Base-by-base conservation (phyloP, 2,797 vertebrate genomes). In the Oreochromis mossambicus region DNA sequence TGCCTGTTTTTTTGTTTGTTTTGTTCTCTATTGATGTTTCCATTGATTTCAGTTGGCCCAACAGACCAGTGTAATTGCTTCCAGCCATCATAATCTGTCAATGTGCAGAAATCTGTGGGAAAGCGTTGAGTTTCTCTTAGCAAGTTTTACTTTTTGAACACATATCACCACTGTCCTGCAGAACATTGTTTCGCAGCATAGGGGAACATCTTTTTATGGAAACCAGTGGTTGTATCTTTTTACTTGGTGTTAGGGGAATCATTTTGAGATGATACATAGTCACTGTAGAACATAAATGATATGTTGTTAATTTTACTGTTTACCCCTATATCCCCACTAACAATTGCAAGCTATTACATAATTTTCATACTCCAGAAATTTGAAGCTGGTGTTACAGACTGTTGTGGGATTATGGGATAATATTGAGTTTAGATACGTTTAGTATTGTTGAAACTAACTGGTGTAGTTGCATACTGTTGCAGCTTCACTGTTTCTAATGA, bases 51-150 rank as follows among this genome's bases (percentile, higher is more conserved):
- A 21, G 48, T 91, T 90, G 89, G 86, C 87, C 79, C 80, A 83
- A 87, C 12, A 89, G 88, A 92, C 87, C 91, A 82, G 86, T 87
- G 77, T 86, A 79, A 84, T 66, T 89, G 63, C 77, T 82, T 21
- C 14, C 29, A 19, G 26, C 48, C 8, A 0, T 32, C 3, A 5
- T 36, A 8, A 9, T 46, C 55, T 58, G 12, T 70, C 29, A 6
- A 3, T 9, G 21, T 36, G 12, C 24, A 19, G 43, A 68, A 43
- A 43, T 68, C n/a, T 68, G 63, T 43, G n/a, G 38, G 38, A 19
- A 73, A 19, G 4, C 1, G 3, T 36, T 48, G 29, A 51, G 41
- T 34, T n/a, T 75, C 38, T 19, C 13, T 52, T 46, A 46, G 77
- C 24, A 76, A 63, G 21, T 32, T 80, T 26, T 9, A 21, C 4